These are phyloP conservation scores for Aegotheles bennettii DNA, from an alignment of 2,113 vertebrate genomes.

Conservation along the genomic window DNA sequence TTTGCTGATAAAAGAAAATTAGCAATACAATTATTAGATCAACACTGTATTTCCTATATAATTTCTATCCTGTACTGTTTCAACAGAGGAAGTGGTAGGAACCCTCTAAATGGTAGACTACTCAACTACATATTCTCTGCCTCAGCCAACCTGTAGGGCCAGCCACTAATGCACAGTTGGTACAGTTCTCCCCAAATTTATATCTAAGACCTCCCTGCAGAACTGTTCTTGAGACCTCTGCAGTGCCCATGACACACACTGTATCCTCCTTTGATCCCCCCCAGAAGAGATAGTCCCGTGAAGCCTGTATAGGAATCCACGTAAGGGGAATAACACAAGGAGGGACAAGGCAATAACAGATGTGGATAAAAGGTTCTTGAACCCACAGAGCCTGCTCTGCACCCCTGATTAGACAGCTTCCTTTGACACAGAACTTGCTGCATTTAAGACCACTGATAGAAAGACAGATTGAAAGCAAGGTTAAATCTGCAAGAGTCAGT, in stretches of 20 bases:
- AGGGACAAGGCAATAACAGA: neutral
- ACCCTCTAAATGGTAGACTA: neutral
- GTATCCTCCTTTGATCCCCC: neutral
- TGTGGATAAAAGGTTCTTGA: neutral
- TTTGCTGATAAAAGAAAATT: neutral
- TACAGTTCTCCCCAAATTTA: neutral
- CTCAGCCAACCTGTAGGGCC: neutral
- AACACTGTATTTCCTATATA: neutral
- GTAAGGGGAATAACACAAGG: neutral
- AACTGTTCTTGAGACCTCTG: neutral
- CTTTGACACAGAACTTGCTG: neutral
- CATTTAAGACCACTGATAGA: neutral
- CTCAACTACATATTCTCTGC: neutral
- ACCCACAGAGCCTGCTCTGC: neutral
- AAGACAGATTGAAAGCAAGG: neutral
- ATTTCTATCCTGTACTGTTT: neutral
- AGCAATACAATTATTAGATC: neutral
- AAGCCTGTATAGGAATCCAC: neutral
- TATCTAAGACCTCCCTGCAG: rapidly evolving
- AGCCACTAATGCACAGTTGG: neutral
- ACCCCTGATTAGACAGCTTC: neutral
- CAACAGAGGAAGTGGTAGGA: neutral
- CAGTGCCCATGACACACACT: neutral
- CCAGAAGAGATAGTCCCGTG: neutral
- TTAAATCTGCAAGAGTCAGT: neutral